Base-by-base conservation (phyloP, 2,113 vertebrate genomes). In the Ictalurus furcatus region DNA sequence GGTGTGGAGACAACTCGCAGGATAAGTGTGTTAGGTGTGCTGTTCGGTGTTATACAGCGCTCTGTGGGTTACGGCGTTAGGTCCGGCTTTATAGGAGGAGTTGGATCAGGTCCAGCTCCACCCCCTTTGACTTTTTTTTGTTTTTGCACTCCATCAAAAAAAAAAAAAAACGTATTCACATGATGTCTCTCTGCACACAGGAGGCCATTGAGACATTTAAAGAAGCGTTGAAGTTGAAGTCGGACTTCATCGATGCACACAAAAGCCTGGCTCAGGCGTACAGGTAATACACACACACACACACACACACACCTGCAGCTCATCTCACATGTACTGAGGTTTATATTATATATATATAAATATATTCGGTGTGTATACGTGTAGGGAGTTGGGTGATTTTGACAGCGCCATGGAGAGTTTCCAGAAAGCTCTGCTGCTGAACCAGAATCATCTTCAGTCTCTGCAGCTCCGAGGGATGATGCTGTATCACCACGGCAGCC, bases 261-360 rank as follows among this genome's bases (percentile, higher is more conserved):
- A 99, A 99, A 95, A 99, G 98, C 92, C 95, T 99, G 1, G 98
- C 98, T 13, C 98, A 99, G 94, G 98, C 98, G 21, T 99, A 99
- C 93, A 97, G 98, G 98, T 99, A 93, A 91, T 89, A 8, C 67
- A 28, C 61, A 71, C 44, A 21, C 84, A 67, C 74, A 65, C 44
- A 69, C 69, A 73, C 44, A 61, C 80, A 67, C n/a, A 58, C 56
- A 37, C 28, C 4, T 19, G 71, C 63, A 30, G 16, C 44, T 40
- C 6, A 40, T 11, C 30, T 37, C 34, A 23, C 37, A 19, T 11
- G 2, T 30, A 37, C 67, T 69, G 28, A 69, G n/a, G 67, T 65
- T 65, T 28, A 2, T 40, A 40, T 40, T 44, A 48, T 7, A 48
- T 48, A 48, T 48, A 48, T 44, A 44, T 44, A 44, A 6, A 44